Evolutionary conservation across 1,140 invertebrate species (phyloP).

Genomic region (Macrobrachium nipponense): DNA sequence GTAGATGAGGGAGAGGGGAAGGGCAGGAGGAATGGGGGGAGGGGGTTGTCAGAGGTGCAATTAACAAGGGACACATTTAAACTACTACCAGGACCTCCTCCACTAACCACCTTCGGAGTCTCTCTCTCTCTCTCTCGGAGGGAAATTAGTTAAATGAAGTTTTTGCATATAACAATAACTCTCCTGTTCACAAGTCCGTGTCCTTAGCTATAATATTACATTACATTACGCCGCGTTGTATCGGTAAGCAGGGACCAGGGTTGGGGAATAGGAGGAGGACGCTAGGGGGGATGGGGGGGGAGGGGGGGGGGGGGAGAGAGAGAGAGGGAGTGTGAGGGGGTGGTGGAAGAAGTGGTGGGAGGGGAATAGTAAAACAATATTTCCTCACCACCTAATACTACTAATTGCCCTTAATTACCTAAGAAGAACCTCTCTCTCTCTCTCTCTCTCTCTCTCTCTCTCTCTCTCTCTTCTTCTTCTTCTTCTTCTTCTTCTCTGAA

Average conservation of each 20-base stretch:
- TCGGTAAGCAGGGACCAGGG: too few relatives aligned
- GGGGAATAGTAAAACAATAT: not conserved
- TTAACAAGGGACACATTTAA: constrained; percentile 39
- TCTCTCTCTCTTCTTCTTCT: not conserved
- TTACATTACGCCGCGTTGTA: not conserved
- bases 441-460: not conserved
- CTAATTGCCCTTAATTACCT: constrained; percentile 37
- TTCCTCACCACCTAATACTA: constrained; percentile 37
- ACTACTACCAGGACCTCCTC: not conserved
- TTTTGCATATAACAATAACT: constrained; percentile 44
- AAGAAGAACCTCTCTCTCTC: not conserved
- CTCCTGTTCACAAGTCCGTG: constrained; percentile 15
- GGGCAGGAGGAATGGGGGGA: too few relatives aligned
- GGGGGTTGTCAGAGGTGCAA: not conserved
- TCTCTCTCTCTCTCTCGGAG: not conserved
- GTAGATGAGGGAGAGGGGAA: too few relatives aligned
- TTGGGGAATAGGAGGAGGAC: not conserved
- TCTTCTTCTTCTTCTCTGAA: not conserved
- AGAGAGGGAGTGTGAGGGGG: too few relatives aligned
- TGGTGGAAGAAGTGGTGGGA: not conserved
- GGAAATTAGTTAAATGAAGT: constrained; percentile 41
- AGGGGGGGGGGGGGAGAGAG: too few relatives aligned
- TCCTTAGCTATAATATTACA: not conserved
- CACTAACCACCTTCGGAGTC: too few relatives aligned
- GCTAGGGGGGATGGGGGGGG: not conserved